Evolutionary conservation across 2,797 vertebrate species (phyloP), one percentile per base, ranked within the genome.

Genomic region (Percopsis omiscomaycus): DNA sequence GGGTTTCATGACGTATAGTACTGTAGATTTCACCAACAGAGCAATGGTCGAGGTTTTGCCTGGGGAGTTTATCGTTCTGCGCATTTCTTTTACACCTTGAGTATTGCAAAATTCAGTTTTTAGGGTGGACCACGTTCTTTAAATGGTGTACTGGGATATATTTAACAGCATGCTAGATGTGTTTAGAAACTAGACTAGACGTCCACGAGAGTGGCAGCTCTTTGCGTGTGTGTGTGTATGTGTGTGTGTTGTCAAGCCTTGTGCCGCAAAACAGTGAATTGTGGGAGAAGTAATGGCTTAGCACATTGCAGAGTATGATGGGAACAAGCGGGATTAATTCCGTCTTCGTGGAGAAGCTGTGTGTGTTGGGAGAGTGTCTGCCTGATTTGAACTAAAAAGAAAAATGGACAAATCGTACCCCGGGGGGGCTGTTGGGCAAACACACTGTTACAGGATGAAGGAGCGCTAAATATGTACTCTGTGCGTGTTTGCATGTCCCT

Each of bases 361-460:
- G 44, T 63, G 52, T 53, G 53, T 27, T 48, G 42, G 50, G 15
- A 22, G 71, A 77, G 71, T 69, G 68, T 80, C 76, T 84, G 84
- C 86, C 73, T 85, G 82, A 88, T 85, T 85, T 79, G 73, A 85
- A 75, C 77, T 84, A 77, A 83, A 89, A 87, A 78, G 83, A 73
- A 88, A 89, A 80, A 75, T 74, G 82, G 77, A 77, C 78, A 72
- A 81, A 87, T 82, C 66, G 8, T 77, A 68, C 87, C 87, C 73
- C 5, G 73, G 78, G 82, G 87, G 79, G 12, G 8, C 22, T 22
- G 22, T 22, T 22, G 22, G 22, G 22, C 22, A 22, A 22, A 22
- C 22, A 22, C 22, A 22, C 37, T 42, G 37, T 42, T 42, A 42
- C 5, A 42, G 37, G 37, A 42, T 9, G 37, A 42, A 42, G 37